Conservation (phyloP, 2,113 vertebrate genomes). For the Canis aureus region DNA sequence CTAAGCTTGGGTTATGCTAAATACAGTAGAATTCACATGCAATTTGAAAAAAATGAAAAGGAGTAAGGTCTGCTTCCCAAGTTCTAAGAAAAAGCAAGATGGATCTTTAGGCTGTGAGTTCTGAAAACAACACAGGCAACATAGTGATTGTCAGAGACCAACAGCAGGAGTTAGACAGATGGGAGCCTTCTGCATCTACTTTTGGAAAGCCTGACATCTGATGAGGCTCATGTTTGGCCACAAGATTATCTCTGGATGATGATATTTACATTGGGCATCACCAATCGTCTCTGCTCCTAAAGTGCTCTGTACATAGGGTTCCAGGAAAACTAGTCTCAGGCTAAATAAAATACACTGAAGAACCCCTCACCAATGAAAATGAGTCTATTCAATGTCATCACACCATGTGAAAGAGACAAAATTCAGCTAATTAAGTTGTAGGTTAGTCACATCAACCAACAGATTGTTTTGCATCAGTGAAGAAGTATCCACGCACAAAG, state of each 20-base stretch:
- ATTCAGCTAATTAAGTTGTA: background rate
- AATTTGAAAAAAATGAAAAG: slow-evolving; percentile 35
- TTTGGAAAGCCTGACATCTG: slow-evolving; percentile 49
- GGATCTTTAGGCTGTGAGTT: slow-evolving; percentile 23
- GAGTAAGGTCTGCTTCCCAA: background rate
- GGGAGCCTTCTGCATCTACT: slow-evolving; percentile 19
- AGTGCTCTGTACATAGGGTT: background rate
- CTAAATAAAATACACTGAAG: slow-evolving; percentile 4
- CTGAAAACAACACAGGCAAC: background rate
- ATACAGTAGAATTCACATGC: background rate
- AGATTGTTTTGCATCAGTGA: background rate
- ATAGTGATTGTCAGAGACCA: background rate
- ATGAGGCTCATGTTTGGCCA: background rate
- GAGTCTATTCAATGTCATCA: background rate
- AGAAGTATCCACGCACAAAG: background rate
- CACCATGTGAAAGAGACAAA: slow-evolving; percentile 39
- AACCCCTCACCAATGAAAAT: background rate
- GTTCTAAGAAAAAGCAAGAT: slow-evolving; percentile 41
- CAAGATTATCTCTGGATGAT: background rate
- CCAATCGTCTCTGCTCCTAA: slow-evolving; percentile 34
- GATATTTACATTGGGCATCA: background rate
- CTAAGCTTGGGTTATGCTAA: slow-evolving; percentile 29
- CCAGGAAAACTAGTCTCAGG: slow-evolving; percentile 1
- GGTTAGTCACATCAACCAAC: slow-evolving; percentile 54
- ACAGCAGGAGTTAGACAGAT: slow-evolving; percentile 39